A percentile compares a stretch with the other conserved stretches of the same genome.
These are phyloP conservation scores for Callipepla californica DNA, from an alignment of 2,113 vertebrate genomes.

Conservation along the genomic window DNA sequence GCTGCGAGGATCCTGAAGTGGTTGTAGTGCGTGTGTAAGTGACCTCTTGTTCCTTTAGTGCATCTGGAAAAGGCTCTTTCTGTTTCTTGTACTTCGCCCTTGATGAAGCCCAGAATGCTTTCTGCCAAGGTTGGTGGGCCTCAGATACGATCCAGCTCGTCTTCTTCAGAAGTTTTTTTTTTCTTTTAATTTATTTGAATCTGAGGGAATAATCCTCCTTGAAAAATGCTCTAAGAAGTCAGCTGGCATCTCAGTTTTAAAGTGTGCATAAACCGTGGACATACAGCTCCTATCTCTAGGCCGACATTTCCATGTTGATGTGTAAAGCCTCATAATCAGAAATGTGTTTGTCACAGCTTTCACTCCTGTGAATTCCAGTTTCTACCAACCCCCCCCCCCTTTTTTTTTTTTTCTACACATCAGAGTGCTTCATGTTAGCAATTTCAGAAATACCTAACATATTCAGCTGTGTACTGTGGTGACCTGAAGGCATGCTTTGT, in stretches of 20 bases:
- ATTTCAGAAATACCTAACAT: neutral
- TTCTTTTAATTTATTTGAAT: neutral
- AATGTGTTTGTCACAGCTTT: slow-evolving; percentile 50
- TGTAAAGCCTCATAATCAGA: neutral
- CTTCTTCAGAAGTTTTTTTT: neutral
- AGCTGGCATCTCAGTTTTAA: neutral
- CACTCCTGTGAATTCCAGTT: slow-evolving; percentile 16
- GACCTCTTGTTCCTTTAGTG: neutral
- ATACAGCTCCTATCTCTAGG: neutral
- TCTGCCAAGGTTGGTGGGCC: neutral
- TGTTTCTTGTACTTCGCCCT: neutral
- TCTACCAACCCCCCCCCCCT: neutral
- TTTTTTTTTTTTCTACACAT: neutral
- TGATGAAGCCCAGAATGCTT: neutral
- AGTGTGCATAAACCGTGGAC: neutral
- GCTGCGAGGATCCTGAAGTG: neutral
- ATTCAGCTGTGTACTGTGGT: neutral
- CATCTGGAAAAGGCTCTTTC: neutral
- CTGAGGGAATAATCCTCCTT: neutral
- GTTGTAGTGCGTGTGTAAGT: neutral
- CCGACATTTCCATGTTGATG: neutral
- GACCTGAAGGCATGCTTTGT: neutral
- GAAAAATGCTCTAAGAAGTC: neutral
- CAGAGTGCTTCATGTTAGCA: neutral
- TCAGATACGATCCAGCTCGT: neutral